A percentile compares a stretch with the other conserved stretches of the same genome.
Evolutionary conservation across 2,113 vertebrate species (phyloP).

Genomic region (Tychaedon coryphoeus): DNA sequence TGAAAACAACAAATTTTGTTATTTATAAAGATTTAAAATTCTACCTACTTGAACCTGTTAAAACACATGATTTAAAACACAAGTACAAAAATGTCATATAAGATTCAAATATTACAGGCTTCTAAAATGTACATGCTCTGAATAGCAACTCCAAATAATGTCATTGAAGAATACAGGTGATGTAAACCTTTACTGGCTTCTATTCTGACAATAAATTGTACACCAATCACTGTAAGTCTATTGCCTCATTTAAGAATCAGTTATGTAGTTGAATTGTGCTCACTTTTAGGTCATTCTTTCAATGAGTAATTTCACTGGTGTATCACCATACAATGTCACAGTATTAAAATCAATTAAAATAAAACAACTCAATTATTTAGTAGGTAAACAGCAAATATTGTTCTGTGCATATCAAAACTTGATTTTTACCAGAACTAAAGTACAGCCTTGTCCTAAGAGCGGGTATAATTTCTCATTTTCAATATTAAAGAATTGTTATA

Average conservation of each 20-base stretch:
- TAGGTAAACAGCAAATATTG: not conserved
- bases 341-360: not conserved
- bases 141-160: not conserved
- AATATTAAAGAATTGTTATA: not conserved
- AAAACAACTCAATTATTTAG: not conserved
- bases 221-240: not conserved
- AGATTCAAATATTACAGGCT: not conserved
- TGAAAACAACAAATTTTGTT: not conserved
- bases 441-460: not conserved
- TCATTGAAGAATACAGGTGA: not conserved
- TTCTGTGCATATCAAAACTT: not conserved
- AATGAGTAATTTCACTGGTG: not conserved
- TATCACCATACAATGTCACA: not conserved
- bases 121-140: not conserved
- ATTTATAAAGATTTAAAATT: not conserved
- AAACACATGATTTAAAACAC: not conserved
- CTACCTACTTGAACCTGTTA: not conserved
- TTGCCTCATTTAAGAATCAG: conserved; percentile 3
- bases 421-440: not conserved
- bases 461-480: not conserved
- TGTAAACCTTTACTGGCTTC: not conserved
- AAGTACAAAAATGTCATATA: not conserved
- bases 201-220: not conserved
- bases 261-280: not conserved
- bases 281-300: not conserved